Percentiles rank a stretch among this genome's conserved stretches.
Evolutionary conservation across 2,888 invertebrate genomes (phyloP).

Genomic region (Temnothorax unifasciatus): DNA sequence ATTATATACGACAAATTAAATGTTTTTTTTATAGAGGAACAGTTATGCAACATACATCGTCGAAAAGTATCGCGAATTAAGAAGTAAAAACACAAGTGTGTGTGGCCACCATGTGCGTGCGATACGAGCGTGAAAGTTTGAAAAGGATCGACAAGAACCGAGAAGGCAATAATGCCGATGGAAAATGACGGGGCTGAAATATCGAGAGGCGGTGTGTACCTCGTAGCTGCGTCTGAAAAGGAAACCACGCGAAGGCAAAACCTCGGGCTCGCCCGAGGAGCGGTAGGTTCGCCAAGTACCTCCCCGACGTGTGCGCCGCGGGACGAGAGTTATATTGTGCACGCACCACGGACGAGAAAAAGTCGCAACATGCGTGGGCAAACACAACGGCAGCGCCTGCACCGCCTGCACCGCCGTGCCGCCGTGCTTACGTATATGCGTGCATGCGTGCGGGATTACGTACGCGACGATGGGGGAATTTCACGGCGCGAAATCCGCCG

Average conservation of each 20-base stretch:
- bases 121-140: conserved; percentile 10
- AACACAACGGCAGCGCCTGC: conserved; percentile 65
- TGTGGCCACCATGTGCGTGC: neutral
- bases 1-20: neutral
- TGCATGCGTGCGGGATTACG: conserved; percentile 53
- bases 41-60: neutral
- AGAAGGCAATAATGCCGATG: conserved; percentile 5
- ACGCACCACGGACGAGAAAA: conserved; percentile 57
- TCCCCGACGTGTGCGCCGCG: conserved; percentile 23
- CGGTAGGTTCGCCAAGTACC: conserved; percentile 26
- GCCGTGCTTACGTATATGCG: conserved; percentile 32
- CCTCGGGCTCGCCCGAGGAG: conserved; percentile 32
- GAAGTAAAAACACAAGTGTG: neutral
- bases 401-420: neutral
- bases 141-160: conserved; percentile 27
- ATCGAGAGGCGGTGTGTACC: conserved; percentile 32
- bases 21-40: neutral
- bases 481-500: conserved; percentile 54
- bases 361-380: conserved; percentile 64
- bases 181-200: conserved; percentile 26
- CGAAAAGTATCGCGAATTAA: neutral
- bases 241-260: conserved; percentile 37
- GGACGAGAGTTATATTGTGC: conserved; percentile 55
- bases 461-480: conserved; percentile 55
- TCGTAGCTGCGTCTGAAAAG: conserved; percentile 38